Evolutionary conservation across 1,140 invertebrate genomes (phyloP).

Genomic region (Drosophila subobscura): DNA sequence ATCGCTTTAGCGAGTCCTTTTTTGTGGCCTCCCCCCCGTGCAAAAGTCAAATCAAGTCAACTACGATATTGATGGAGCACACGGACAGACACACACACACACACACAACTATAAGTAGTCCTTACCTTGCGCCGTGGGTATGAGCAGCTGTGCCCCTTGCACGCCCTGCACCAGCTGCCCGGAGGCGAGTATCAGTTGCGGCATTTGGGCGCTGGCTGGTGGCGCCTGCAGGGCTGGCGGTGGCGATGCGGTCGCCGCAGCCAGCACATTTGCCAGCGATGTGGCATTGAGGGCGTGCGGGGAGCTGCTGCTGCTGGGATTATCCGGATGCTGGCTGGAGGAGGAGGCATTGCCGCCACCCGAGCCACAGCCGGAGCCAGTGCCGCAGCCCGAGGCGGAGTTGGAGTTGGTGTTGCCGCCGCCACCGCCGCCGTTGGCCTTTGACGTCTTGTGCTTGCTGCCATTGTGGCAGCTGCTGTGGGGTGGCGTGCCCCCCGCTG

Average conservation of each 20-base stretch:
- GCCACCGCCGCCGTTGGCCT: conserved; percentile 38
- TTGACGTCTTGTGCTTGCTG: conserved; percentile 65
- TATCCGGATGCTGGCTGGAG: conserved; percentile 67
- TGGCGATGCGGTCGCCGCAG: conserved; percentile 84
- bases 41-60: conserved; percentile 69
- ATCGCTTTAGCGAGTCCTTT: conserved; percentile 59
- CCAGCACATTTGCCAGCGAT: conserved; percentile 75
- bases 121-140: conserved; percentile 96
- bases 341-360: conserved; percentile 32
- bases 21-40: conserved; percentile 16
- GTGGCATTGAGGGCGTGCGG: conserved; percentile 65
- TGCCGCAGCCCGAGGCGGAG: conserved; percentile 26
- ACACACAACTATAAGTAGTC: conserved; percentile 34
- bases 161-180: conserved; percentile 95
- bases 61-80: conserved; percentile 68
- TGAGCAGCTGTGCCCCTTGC: conserved; percentile 95
- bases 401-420: conserved; percentile 15
- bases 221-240: conserved; percentile 79
- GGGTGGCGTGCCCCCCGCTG: conserved; percentile 2
- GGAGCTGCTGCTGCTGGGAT: conserved; percentile 67
- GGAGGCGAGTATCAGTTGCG: conserved; percentile 90
- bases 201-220: conserved; percentile 84
- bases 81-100: neutral
- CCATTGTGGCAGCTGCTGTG: conserved; percentile 34
- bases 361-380: conserved; percentile 33